A percentile compares a stretch with the other conserved stretches of the same genome.
Evolutionary conservation across 2,797 vertebrate genomes (phyloP).

Genomic region (Sebastes diaconus): DNA sequence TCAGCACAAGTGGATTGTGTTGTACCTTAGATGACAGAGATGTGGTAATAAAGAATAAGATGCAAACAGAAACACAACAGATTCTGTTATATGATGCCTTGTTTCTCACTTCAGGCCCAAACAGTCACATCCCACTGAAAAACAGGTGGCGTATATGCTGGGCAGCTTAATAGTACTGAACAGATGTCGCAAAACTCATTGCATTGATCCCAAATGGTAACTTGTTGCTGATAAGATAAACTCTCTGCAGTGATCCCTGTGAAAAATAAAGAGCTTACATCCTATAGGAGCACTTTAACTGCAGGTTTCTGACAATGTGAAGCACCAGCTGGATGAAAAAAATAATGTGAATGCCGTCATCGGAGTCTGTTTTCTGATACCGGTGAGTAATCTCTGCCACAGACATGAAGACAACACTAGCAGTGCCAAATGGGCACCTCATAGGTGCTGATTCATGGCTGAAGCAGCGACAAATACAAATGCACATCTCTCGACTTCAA

Average conservation of each 20-base stretch:
- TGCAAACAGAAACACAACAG: too few species aligned
- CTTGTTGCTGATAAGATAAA: background rate
- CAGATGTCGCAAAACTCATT: background rate
- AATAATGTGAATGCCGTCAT: background rate
- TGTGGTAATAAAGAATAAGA: background rate
- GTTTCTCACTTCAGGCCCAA: too few species aligned
- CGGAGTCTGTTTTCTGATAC: background rate
- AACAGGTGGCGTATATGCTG: accelerated
- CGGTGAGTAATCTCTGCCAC: constrained; percentile 13
- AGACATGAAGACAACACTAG: constrained; percentile 5
- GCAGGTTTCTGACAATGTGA: background rate
- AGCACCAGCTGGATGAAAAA: background rate
- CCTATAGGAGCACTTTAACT: background rate
- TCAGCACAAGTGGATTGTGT: background rate
- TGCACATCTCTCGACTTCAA: constrained; percentile 28
- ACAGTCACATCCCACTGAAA: too few species aligned
- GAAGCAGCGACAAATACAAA: constrained; percentile 39
- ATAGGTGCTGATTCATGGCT: constrained; percentile 48
- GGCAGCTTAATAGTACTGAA: background rate
- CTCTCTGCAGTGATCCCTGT: background rate
- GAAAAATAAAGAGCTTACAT: background rate
- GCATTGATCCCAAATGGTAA: background rate
- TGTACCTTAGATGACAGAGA: background rate
- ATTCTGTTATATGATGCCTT: too few species aligned
- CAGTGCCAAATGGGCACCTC: constrained; percentile 24